Evolutionary conservation across 1,140 invertebrate genomes (phyloP).

Genomic region (Drosophila tani): DNA sequence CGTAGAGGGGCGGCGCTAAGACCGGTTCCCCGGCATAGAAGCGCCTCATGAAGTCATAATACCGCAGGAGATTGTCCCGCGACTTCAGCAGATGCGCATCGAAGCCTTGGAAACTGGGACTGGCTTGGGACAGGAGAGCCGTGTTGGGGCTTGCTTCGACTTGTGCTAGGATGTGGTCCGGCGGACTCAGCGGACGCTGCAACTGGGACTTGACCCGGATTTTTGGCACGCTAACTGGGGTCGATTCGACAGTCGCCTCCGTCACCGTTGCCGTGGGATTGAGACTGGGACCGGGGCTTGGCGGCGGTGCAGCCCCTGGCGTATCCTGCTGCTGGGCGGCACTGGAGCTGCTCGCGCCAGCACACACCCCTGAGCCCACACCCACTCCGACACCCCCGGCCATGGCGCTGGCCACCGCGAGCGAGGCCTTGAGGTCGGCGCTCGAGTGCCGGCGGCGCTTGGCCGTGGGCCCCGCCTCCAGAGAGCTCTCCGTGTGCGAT

Average conservation of each 20-base stretch:
- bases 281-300: slow-evolving; percentile 22
- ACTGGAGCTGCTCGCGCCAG: slow-evolving; percentile 39
- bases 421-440: slow-evolving; percentile 61
- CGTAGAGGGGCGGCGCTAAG: slow-evolving; percentile 74
- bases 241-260: slow-evolving; percentile 32
- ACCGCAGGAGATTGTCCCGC: slow-evolving; percentile 75
- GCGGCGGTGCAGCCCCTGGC: slow-evolving; percentile 13
- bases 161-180: not conserved
- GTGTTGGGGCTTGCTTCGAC: slow-evolving; percentile 14
- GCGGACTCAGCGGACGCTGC: slow-evolving; percentile 76
- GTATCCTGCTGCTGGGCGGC: slow-evolving; percentile 58
- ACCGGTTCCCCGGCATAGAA: slow-evolving; percentile 80
- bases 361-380: not conserved
- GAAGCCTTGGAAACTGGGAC: slow-evolving; percentile 36
- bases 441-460: slow-evolving; percentile 74
- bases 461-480: slow-evolving; percentile 73
- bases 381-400: slow-evolving; percentile 4
- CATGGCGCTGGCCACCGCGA: slow-evolving; percentile 15
- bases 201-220: slow-evolving; percentile 74
- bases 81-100: slow-evolving; percentile 75
- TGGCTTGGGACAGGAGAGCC: slow-evolving; percentile 5
- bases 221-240: slow-evolving; percentile 67
- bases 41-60: slow-evolving; percentile 81
- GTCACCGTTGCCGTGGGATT: slow-evolving; percentile 3
- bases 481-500: slow-evolving; percentile 80